Evolutionary conservation across 2,888 invertebrate species (phyloP), one percentile per base, ranked within the genome.

Genomic region (Eumacrocentrus americanus): DNA sequence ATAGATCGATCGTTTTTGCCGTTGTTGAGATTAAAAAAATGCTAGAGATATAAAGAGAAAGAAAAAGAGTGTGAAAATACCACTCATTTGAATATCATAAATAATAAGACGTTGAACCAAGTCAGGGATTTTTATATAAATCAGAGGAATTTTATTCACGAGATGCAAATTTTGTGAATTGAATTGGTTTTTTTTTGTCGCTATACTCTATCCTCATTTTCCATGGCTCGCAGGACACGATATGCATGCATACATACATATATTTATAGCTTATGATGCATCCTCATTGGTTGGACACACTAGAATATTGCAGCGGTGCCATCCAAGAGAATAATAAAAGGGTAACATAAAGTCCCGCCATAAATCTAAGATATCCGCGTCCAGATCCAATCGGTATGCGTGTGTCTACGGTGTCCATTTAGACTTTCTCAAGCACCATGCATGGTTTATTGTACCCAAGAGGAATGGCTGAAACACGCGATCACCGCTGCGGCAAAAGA

Each of bases 21-120:
- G n/a, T n/a, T n/a, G n/a, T n/a, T n/a, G n/a, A n/a, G n/a, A n/a
- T n/a, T n/a, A n/a, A n/a, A n/a, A 16, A 12, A 22, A 37, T 52
- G 11, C 16, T n/a, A 11, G n/a, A 20, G 18, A 18, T 25, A 29
- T 11, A 16, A 40, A 16, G 16, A 23, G 29, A 0, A 52, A 14
- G 25, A 25, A 34, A 54, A 29, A 18, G 44, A 16, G 20, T 12
- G 20, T 50, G 29, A 42, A 51, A 58, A 50, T 42, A 29, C 12
- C 34, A 58, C n/a, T 44, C 50, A 58, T 58, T 51, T 58, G 51
- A 51, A 58, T 58, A 58, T 51, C 50, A 58, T 58, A 51, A 51
- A 58, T 50, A 57, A 50, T 22, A 50, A 42, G 34, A 34, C 16
- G n/a, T 50, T 9, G 18, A n/a, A 50, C 16, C 11, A 34, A 35